phyloP scores from a whole-genome alignment of 2,797 vertebrate genomes.

The Lagodon rhomboides region DNA sequence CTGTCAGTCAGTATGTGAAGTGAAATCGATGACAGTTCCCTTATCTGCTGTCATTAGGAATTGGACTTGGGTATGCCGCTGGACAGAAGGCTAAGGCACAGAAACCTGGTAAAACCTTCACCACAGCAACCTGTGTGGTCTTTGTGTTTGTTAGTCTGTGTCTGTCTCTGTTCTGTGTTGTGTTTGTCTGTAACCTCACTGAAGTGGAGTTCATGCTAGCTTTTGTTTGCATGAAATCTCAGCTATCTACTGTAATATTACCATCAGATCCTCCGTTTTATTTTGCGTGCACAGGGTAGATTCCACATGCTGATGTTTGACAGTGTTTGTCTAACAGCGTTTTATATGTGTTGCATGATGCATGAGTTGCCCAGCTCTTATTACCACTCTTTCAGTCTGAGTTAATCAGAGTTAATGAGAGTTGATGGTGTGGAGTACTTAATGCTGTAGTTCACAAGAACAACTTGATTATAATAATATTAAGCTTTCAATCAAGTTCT shows the following conservation, averaged over 20 bases:
- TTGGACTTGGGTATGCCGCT: constrained; percentile 22
- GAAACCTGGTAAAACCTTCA: constrained; percentile 63
- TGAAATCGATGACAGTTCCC: constrained; percentile 14
- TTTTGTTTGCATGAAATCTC: constrained; percentile 41
- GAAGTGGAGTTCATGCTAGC: constrained; percentile 15
- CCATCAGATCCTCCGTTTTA: constrained; percentile 9
- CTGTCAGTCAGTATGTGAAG: constrained; percentile 1
- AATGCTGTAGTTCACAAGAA: constrained; percentile 18
- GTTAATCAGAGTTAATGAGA: not conserved
- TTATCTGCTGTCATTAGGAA: constrained; percentile 40
- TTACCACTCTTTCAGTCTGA: constrained; percentile 17
- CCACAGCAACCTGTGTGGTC: not conserved
- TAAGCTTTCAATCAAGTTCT: not conserved
- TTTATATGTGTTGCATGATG: constrained; percentile 50
- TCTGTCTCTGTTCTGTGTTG: constrained; percentile 16
- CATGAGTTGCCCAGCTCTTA: constrained; percentile 41
- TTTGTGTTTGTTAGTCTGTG: constrained; percentile 22
- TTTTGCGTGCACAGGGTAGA: not conserved
- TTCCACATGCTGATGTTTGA: not conserved
- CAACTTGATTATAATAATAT: not conserved
- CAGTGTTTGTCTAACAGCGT: not conserved
- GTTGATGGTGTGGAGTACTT: not conserved
- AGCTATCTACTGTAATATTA: not conserved
- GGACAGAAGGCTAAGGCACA: constrained; percentile 41
- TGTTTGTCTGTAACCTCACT: constrained; percentile 13